Evolutionary conservation across 2,888 invertebrate species (phyloP), one percentile per base, ranked within the genome.

Genomic region (Spisula subtruncata): DNA sequence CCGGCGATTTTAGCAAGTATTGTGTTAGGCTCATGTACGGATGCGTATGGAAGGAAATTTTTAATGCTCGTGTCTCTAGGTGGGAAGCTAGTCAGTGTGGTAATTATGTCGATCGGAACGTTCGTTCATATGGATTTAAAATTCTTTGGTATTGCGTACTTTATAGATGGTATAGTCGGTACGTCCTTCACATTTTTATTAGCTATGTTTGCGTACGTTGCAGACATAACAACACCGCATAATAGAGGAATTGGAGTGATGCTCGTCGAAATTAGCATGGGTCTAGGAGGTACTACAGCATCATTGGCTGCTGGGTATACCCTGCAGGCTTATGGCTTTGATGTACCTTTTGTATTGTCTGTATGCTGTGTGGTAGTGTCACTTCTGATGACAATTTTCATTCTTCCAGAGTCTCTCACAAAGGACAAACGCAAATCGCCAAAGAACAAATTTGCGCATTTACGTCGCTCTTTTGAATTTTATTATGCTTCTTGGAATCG

Each of bases 11-110:
- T 75, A 4, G 35, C 41, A 25, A 80, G 79, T n/a, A 80, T 85
- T 5, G n/a, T 85, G n/a, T 80, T 85, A 25, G 85, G 85, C 20
- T 79, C 85, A 12, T 80, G n/a, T n/a, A 85, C 85, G 0, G 85
- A 85, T 51, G 80, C 41, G 29, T 85, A 51, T 56, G 85, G 85
- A 14, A 41, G 85, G 10, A 85, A 85, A 20, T 85, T 85, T 79
- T n/a, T 85, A n/a, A 51, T 85, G 80, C 25, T 85, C 41, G 12
- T 81, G 6, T 25, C 85, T 6, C 35, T 79, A 16, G 32, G 20
- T 35, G 85, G 85, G 6, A 56, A 20, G 4, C 32, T 85, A 0
- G 20, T 54, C 5, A n/a, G 35, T 0, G 32, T 20, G 25, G 18
- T 80, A 10, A 80, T 85, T 5, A 35, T 25, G 12, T 16, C 56